Evolutionary conservation across 1,140 invertebrate species (phyloP).

Genomic region (Drosophila oshimai): DNA sequence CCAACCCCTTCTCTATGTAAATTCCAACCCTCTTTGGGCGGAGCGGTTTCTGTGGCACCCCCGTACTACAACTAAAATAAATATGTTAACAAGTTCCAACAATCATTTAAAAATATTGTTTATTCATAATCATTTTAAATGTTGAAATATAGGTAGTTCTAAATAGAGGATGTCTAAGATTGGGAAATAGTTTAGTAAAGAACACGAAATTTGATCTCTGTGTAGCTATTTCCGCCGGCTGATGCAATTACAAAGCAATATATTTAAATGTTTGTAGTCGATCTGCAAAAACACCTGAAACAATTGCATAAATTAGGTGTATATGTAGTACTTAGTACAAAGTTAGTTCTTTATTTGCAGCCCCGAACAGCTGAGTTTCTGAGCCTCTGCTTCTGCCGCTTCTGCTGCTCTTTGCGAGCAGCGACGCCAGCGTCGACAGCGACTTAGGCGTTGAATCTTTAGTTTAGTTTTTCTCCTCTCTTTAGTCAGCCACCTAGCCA

Average conservation of each 20-base stretch:
- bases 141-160: too few relatives aligned
- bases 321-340: constrained; percentile 34
- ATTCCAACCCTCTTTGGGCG: too few relatives aligned
- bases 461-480: constrained; percentile 58
- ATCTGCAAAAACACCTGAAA: constrained; percentile 18
- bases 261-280: constrained; percentile 36
- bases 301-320: constrained; percentile 56
- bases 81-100: too few relatives aligned
- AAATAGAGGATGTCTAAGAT: too few relatives aligned
- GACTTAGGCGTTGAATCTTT: constrained; percentile 57
- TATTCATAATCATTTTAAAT: too few relatives aligned
- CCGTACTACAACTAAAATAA: too few relatives aligned
- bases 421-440: constrained; percentile 1
- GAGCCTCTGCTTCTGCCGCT: constrained; percentile 27
- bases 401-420: constrained; percentile 41
- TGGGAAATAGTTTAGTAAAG: too few relatives aligned
- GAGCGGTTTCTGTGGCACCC: too few relatives aligned
- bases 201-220: neutral
- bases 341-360: constrained; percentile 40
- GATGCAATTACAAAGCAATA: constrained; percentile 53
- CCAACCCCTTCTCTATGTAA: too few relatives aligned
- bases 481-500: constrained; percentile 19
- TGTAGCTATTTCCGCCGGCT: constrained; percentile 37
- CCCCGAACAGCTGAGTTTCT: constrained; percentile 51
- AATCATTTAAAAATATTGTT: too few relatives aligned